A percentile compares a stretch with the other conserved stretches of the same genome.
Conservation (phyloP, 23 tunicate species). For the Diplosoma virens region DNA sequence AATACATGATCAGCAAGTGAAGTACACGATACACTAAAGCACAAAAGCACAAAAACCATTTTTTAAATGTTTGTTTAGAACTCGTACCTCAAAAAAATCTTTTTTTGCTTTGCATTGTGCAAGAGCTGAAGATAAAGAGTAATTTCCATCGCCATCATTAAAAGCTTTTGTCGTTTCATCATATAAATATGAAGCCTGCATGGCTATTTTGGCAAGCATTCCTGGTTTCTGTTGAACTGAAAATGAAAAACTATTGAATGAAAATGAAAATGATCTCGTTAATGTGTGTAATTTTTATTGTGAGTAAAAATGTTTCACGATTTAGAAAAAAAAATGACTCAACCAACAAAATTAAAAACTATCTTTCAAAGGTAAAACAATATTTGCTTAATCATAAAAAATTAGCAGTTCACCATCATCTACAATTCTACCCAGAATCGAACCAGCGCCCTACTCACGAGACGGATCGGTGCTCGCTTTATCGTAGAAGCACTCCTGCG, state of each 20-base stretch:
- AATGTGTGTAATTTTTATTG: too few species aligned
- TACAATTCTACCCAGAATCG: too few species aligned
- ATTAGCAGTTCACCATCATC: too few species aligned
- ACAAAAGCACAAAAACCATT: background rate
- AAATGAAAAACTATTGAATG: too few species aligned
- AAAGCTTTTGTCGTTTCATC: constrained; percentile 63
- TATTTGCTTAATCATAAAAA: too few species aligned
- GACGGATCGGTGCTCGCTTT: constrained; percentile 68
- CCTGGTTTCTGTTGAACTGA: constrained; percentile 77
- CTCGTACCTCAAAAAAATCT: constrained; percentile 66
- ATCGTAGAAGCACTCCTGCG: constrained; percentile 89
- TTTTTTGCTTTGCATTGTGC: constrained; percentile 39
- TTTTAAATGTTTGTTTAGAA: background rate
- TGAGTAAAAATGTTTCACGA: too few species aligned
- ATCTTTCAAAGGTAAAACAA: too few species aligned
- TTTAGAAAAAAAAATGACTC: too few species aligned
- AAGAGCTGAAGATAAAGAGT: constrained; percentile 9
- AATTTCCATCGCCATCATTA: constrained; percentile 30
- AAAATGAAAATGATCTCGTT: too few species aligned
- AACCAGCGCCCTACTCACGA: constrained; percentile 37
- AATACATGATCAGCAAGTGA: too few species aligned
- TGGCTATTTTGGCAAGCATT: constrained; percentile 80
- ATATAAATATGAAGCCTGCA: constrained; percentile 68
- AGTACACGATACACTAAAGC: too few species aligned
- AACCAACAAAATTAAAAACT: too few species aligned